phyloP scores from a whole-genome alignment of 2,888 invertebrate species.

The Luperina nickerlii region DNA sequence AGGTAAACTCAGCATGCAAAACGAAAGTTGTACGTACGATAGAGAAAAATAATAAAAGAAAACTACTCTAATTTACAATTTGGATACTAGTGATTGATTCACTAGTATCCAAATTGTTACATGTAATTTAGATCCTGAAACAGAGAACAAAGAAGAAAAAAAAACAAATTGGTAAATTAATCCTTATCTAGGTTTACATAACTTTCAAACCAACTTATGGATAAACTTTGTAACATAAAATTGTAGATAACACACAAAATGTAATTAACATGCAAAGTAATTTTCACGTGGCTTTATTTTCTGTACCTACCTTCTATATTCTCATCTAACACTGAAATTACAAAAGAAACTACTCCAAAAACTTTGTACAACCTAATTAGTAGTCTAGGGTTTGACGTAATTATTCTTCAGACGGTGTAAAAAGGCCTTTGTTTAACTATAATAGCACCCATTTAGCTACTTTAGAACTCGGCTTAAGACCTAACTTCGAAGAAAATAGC shows the following conservation, averaged over 20 bases:
- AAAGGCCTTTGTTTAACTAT: conserved; percentile 44
- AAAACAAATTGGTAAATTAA: too few species aligned
- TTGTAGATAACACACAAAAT: conserved; percentile 1
- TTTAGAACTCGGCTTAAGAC: conserved; percentile 10
- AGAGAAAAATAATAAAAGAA: too few species aligned
- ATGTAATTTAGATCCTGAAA: too few species aligned
- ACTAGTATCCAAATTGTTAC: too few species aligned
- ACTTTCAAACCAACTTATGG: not conserved
- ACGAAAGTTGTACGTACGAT: too few species aligned
- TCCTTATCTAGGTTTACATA: not conserved
- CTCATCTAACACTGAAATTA: conserved; percentile 18
- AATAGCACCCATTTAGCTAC: conserved; percentile 31
- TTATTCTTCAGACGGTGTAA: conserved; percentile 49
- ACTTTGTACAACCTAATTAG: conserved; percentile 54
- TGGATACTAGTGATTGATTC: too few species aligned
- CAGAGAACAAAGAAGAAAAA: too few species aligned
- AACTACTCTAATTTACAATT: too few species aligned
- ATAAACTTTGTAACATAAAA: not conserved
- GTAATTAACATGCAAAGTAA: conserved; percentile 28
- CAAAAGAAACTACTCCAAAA: conserved; percentile 26
- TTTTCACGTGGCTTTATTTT: conserved; percentile 10
- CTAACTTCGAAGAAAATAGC: not conserved
- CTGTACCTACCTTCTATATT: not conserved
- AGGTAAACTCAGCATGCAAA: too few species aligned
- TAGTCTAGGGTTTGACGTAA: conserved; percentile 30